phyloP scores from a whole-genome alignment of 2,888 invertebrate species.

The Polyploca ridens region DNA sequence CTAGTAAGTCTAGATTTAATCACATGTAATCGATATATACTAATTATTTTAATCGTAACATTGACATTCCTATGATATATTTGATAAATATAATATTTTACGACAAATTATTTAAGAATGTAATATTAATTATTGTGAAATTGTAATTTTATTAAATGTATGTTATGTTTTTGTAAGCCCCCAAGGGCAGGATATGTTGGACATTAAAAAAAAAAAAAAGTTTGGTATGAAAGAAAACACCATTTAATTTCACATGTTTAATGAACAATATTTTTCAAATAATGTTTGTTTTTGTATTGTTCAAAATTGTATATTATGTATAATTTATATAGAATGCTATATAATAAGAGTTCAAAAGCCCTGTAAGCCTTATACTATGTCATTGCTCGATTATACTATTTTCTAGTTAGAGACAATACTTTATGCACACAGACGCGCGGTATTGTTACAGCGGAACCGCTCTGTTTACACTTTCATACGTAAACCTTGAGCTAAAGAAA shows the following conservation, averaged over 20 bases:
- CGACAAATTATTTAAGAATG: no score
- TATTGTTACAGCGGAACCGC: slow-evolving; percentile 15
- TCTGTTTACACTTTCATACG: not conserved
- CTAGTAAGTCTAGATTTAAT: no score
- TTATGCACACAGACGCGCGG: slow-evolving; percentile 19
- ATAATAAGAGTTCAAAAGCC: slow-evolving; percentile 76
- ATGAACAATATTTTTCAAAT: slow-evolving; percentile 80
- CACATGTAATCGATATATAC: no score
- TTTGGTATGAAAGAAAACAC: slow-evolving; percentile 47
- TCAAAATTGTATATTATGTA: slow-evolving; percentile 72
- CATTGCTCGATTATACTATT: slow-evolving; percentile 47
- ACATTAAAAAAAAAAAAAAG: no score
- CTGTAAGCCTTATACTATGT: slow-evolving; percentile 77
- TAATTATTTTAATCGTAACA: no score
- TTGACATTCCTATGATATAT: no score
- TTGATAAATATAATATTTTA: no score
- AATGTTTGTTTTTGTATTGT: slow-evolving; percentile 73
- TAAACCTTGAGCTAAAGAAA: no score
- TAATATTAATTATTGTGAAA: no score
- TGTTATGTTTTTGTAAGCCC: no score
- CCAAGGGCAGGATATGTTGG: no score
- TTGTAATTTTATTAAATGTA: no score
- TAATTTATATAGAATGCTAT: slow-evolving; percentile 69
- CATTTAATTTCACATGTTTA: slow-evolving; percentile 74
- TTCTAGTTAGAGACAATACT: slow-evolving; percentile 43